Evolutionary conservation across 64 coral and sea anemone species (phyloP).

Genomic region (Montipora efflorescens): DNA sequence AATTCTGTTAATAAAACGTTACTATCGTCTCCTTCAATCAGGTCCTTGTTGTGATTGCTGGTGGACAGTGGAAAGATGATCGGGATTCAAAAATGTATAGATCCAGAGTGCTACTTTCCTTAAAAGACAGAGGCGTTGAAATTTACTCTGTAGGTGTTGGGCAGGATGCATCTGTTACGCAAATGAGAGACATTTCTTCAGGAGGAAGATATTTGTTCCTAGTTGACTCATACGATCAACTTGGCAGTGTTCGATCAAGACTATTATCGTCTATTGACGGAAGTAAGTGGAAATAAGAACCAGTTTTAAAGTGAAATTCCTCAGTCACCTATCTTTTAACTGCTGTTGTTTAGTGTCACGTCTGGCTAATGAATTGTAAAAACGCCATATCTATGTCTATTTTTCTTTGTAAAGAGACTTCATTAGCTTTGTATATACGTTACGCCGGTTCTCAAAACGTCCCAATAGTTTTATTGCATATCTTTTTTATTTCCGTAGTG

Average conservation of each 20-base stretch:
- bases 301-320: too few relatives aligned
- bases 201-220: constrained; percentile 48
- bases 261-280: constrained; percentile 29
- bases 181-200: constrained; percentile 30
- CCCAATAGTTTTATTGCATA: too few relatives aligned
- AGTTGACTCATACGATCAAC: constrained; percentile 32
- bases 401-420: too few relatives aligned
- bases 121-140: constrained; percentile 17
- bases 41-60: constrained; percentile 54
- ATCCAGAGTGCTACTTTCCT: not conserved
- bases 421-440: too few relatives aligned
- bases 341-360: too few relatives aligned
- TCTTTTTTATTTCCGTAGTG: too few relatives aligned
- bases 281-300: not conserved
- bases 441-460: too few relatives aligned
- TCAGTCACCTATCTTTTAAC: too few relatives aligned
- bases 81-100: constrained; percentile 6
- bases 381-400: too few relatives aligned
- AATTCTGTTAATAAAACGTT: not conserved
- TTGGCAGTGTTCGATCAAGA: constrained; percentile 1
- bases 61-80: constrained; percentile 48
- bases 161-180: not conserved
- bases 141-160: constrained; percentile 52
- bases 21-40: not conserved
- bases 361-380: too few relatives aligned